phyloP scores from a whole-genome alignment of 2,888 invertebrate genomes.

The Creontiades dilutus region DNA sequence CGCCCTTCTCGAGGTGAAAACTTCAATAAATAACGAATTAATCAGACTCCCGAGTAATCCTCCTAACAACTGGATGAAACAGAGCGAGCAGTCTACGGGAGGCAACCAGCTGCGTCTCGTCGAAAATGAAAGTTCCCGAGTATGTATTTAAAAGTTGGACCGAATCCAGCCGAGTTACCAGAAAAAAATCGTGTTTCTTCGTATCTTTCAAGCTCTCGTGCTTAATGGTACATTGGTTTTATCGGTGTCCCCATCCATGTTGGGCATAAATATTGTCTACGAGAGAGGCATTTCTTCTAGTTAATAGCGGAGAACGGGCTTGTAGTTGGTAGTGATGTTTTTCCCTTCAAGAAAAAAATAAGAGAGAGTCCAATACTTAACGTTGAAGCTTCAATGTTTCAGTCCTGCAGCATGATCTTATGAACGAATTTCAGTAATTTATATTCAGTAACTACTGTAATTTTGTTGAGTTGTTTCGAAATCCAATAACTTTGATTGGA shows the following conservation, averaged over 20 bases:
- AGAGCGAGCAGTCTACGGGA: slow-evolving; percentile 12
- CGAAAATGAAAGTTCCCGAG: slow-evolving; percentile 20
- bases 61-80: slow-evolving; percentile 1
- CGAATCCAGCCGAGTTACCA: slow-evolving; percentile 4
- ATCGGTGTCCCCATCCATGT: slow-evolving; percentile 9
- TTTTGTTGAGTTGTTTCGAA: too few relatives aligned
- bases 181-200: background rate
- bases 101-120: slow-evolving; percentile 37
- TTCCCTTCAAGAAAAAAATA: background rate
- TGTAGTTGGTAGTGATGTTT: background rate
- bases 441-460: too few relatives aligned
- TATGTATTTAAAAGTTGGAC: slow-evolving; percentile 37
- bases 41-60: background rate
- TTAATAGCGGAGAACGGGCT: background rate
- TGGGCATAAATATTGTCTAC: slow-evolving; percentile 18
- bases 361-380: too few relatives aligned
- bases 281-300: background rate
- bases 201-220: background rate
- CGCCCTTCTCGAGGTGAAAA: background rate
- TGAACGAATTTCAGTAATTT: too few relatives aligned
- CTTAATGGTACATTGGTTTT: background rate
- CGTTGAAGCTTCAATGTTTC: too few relatives aligned
- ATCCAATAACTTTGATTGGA: too few relatives aligned
- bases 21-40: slow-evolving; percentile 7
- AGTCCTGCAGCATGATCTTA: too few relatives aligned